Percentiles rank a stretch among this genome's conserved stretches.
phyloP scores from a whole-genome alignment of 1,140 invertebrate species.

The Hylyphantes graminicola region DNA sequence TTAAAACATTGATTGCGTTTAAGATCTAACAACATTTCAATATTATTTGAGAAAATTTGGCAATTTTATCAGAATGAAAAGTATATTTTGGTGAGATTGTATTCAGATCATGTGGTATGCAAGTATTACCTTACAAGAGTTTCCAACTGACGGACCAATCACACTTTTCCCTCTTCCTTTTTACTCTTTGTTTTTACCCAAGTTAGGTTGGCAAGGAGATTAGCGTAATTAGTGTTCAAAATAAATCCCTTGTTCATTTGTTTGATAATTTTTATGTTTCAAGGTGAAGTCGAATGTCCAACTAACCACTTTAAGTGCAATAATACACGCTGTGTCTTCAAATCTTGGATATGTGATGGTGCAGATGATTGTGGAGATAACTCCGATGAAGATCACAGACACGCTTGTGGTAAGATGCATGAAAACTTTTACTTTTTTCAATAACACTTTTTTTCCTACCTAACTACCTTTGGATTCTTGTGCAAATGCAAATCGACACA shows the following conservation, averaged over 20 bases:
- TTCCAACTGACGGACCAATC: too few relatives aligned
- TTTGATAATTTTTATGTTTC: conserved; percentile 62
- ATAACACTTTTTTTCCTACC: not conserved
- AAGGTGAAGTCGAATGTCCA: conserved; percentile 66
- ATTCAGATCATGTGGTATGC: too few relatives aligned
- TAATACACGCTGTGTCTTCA: conserved; percentile 89
- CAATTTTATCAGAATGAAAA: too few relatives aligned
- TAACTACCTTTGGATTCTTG: not conserved
- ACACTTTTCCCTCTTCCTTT: too few relatives aligned
- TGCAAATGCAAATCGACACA: not conserved
- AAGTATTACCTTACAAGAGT: too few relatives aligned
- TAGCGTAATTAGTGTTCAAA: not conserved
- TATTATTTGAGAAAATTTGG: too few relatives aligned
- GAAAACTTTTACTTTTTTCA: not conserved
- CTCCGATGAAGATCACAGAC: conserved; percentile 83
- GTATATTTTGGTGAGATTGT: too few relatives aligned
- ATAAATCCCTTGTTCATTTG: conserved; percentile 68
- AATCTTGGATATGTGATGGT: conserved; percentile 94
- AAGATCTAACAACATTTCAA: too few relatives aligned
- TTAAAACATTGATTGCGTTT: not conserved
- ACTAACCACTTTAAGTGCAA: conserved; percentile 72
- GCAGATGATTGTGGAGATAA: conserved; percentile 95
- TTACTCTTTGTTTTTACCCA: too few relatives aligned
- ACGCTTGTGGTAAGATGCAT: conserved; percentile 68
- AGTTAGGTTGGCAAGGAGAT: too few relatives aligned